These are phyloP conservation scores for Thermophis baileyi DNA, from an alignment of 2,113 vertebrate genomes.

Conservation along the genomic window DNA sequence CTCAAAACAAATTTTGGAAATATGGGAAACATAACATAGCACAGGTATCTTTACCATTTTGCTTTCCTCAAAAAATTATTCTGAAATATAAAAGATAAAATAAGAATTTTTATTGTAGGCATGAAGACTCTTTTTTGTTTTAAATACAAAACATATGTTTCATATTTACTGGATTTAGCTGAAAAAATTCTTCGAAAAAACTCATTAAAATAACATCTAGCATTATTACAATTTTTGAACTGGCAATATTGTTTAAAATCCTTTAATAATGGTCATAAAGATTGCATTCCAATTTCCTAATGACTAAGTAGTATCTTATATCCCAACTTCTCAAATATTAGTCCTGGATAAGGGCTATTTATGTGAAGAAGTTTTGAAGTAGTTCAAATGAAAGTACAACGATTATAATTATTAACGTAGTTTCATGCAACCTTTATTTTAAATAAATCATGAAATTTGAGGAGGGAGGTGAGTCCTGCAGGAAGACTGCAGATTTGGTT, in stretches of 20 bases:
- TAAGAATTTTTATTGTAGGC: background rate
- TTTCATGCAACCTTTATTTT: background rate
- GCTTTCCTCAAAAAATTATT: background rate
- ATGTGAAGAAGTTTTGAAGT: background rate
- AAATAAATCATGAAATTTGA: background rate
- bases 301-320: background rate
- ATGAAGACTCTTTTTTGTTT: background rate
- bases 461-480: background rate
- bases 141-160: background rate
- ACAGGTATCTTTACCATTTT: slow-evolving; percentile 75
- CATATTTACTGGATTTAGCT: fast-evolving
- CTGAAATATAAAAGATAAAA: background rate
- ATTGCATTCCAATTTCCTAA: background rate
- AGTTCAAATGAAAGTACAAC: background rate
- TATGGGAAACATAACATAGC: slow-evolving; percentile 86
- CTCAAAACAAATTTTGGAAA: slow-evolving; percentile 93
- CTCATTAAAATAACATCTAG: background rate
- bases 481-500: background rate
- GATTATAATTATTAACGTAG: background rate
- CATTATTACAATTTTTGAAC: background rate
- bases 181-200: background rate
- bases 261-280: background rate
- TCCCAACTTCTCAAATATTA: background rate
- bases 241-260: background rate
- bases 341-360: background rate